Conservation (phyloP, 1,140 invertebrate species). For the Propsilocerus akamusi region DNA sequence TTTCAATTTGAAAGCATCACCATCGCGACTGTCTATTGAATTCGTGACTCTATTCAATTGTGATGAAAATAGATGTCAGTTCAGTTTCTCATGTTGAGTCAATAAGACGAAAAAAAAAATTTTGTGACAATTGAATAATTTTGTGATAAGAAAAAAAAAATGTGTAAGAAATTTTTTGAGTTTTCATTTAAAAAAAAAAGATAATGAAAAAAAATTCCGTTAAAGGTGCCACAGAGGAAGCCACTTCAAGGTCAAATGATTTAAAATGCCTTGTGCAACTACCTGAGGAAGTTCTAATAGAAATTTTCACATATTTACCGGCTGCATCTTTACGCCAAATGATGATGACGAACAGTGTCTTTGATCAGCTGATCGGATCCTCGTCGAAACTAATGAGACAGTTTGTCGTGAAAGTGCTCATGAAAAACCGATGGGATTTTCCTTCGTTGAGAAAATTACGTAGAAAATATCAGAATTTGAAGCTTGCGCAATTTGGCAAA, state of each 20-base stretch:
- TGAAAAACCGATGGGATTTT: background rate
- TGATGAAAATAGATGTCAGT: too few species aligned
- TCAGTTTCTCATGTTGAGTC: too few species aligned
- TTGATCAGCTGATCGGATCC: background rate
- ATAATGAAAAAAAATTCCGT: too few species aligned
- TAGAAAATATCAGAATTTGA: background rate
- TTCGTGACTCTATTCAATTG: too few species aligned
- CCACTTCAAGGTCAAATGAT: background rate
- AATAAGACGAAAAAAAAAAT: too few species aligned
- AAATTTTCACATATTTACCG: background rate
- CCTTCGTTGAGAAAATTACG: background rate
- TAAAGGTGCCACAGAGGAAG: background rate
- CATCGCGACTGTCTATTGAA: too few species aligned
- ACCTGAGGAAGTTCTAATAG: background rate
- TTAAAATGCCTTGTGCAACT: background rate
- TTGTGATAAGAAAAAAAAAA: too few species aligned
- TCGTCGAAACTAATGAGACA: background rate
- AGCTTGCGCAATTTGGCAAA: background rate
- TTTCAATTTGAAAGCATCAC: too few species aligned
- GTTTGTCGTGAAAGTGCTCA: background rate
- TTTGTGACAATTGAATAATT: too few species aligned
- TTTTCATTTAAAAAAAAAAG: too few species aligned
- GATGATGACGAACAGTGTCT: background rate
- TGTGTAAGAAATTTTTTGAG: too few species aligned
- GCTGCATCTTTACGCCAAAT: background rate